Evolutionary conservation across 2,888 invertebrate genomes (phyloP), one percentile per base, ranked within the genome.

Genomic region (Petrolisthes manimaculis): DNA sequence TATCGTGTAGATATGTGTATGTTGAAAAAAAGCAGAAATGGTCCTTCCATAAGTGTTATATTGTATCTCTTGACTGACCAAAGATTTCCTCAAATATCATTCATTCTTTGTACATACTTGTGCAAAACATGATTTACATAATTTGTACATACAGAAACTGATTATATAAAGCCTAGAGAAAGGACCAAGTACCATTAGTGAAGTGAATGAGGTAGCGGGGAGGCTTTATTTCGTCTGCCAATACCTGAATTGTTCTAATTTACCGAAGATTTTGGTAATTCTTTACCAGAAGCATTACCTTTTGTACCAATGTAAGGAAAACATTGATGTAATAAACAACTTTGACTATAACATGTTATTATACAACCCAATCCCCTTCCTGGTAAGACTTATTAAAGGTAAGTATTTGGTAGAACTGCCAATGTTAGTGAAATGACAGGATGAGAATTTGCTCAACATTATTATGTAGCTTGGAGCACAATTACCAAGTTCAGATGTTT

Each of bases 1-100:
- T 89, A 89, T 85, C 89, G 81, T 89, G 89, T 89, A 89, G 89
- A 89, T 89, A 89, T 86, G 89, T 89, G 89, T 89, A 81, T 86
- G 77, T 84, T 84, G 80, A 84, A 81, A 77, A 87, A 83, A 83
- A 71, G 21, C 71, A 71, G 71, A 56, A 80, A 84, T 84, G 89
- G 89, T 89, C 89, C 89, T 89, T 89, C 89, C 86, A 86, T 88
- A 88, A 85, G 85, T 86, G 89, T 89, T 89, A 86, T 86, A 83
- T 83, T 79, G 86, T 83, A 89, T 85, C 89, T 89, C 89, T 82
- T 86, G 83, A 85, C 82, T 89, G 85, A 89, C 89, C 89, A 89
- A 89, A 89, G 89, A 89, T 89, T 89, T 85, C 89, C 82, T 85
- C 85, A 89, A 89, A 83, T 83, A 83, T 75, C 89, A 89, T 88